Evolutionary conservation across 2,888 invertebrate genomes (phyloP), one percentile per base, ranked within the genome.

Genomic region (Nowickia ferox): DNA sequence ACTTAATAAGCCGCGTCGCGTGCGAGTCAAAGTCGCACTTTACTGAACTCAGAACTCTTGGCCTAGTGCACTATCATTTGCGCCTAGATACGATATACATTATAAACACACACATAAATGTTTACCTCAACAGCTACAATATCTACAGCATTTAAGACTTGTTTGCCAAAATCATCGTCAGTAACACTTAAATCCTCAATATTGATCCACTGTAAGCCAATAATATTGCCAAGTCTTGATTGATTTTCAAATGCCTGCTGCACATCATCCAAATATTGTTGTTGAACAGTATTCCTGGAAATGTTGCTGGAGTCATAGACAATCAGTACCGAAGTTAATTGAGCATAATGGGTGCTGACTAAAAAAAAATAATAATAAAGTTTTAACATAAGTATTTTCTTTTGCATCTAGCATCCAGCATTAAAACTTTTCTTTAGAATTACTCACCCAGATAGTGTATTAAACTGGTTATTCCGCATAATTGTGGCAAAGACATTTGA

Each of bases 151-250:
- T 84, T 87, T 59, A 92, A 87, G 46, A 92, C 71, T 59, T 88
- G 86, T 65, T 88, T 84, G 30, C 90, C 88, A 5, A 91, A 84
- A 15, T 87, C 87, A 5, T 74, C 78, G 3, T 15, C 61, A 3
- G 40, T 61, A 1, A 85, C 87, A 42, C 88, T 77, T 19, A 91
- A 72, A 30, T 87, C 44, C 1, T 87, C 89, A 72, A 91, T 88
- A 88, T 92, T 88, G 75, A 92, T 90, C 92, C 92, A 92, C 79
- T 92, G 91, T 48, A 91, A 78, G n/a, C 86, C 88, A 84, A 87
- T 87, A 71, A 76, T 79, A 10, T 9, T 88, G 87, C 65, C 87
- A 75, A 81, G 59, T 19, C 55, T 53, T 4, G 87, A 87, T 15
- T 88, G 88, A 72, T 89, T 88, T 22, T 87, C 79, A 17, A 91